A percentile compares a stretch with the other conserved stretches of the same genome.
Conservation (phyloP, 1,140 invertebrate species). For the Ridgeia piscesae region DNA sequence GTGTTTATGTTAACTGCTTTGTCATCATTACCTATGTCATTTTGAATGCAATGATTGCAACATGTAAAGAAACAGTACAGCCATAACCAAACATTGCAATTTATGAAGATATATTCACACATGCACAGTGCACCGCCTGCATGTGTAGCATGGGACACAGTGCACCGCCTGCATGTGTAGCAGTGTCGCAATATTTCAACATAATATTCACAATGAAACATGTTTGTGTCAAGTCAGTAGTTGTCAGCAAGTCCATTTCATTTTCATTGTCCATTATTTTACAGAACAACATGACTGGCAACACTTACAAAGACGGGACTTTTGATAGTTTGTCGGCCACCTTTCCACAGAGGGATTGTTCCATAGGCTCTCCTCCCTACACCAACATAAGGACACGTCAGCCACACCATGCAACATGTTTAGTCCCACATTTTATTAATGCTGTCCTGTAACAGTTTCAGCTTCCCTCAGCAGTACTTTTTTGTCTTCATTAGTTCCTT, state of each 20-base stretch:
- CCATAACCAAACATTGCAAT: too few species aligned
- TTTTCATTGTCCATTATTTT: slow-evolving; percentile 6
- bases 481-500: too few species aligned
- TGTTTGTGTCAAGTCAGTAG: not conserved
- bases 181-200: not conserved
- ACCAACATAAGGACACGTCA: not conserved
- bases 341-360: slow-evolving; percentile 76
- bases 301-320: slow-evolving; percentile 81
- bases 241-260: not conserved
- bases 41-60: too few species aligned
- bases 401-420: not conserved
- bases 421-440: not conserved
- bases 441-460: not conserved
- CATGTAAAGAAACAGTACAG: too few species aligned
- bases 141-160: too few species aligned
- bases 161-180: too few species aligned
- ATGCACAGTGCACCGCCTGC: too few species aligned
- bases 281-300: not conserved
- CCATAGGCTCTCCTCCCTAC: slow-evolving; percentile 32
- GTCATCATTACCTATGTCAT: too few species aligned
- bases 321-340: slow-evolving; percentile 84
- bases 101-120: too few species aligned
- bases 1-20: too few species aligned
- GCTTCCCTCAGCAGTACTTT: not conserved
- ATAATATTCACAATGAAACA: not conserved